Percentiles rank a stretch among this genome's conserved stretches.
These are phyloP conservation scores for Columbina picui DNA, from an alignment of 2,113 vertebrate genomes.

Conservation along the genomic window DNA sequence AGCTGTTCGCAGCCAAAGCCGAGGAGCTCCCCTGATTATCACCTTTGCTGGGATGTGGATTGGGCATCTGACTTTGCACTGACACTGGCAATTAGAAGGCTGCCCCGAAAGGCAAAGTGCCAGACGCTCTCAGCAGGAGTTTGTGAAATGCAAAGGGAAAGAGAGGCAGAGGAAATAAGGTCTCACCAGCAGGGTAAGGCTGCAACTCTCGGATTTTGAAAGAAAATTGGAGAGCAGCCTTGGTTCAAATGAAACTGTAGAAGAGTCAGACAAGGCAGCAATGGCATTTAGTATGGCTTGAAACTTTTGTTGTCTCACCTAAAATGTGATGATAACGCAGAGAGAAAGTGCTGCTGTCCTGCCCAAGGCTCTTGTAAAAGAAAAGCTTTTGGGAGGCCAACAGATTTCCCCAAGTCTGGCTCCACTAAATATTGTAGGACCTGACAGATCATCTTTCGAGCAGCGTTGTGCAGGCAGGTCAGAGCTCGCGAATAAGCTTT, in stretches of 20 bases:
- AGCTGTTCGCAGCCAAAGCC: conserved; percentile 23
- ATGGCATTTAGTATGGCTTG: background rate
- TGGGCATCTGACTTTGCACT: conserved; percentile 29
- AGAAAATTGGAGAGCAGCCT: background rate
- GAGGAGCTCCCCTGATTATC: conserved; percentile 36
- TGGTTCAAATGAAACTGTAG: background rate
- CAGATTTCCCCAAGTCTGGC: background rate
- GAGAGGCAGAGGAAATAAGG: background rate
- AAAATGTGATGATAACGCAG: background rate
- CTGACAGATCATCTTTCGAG: background rate
- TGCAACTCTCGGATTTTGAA: background rate
- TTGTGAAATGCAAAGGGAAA: conserved; percentile 46
- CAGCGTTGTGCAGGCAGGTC: background rate
- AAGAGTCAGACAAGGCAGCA: background rate
- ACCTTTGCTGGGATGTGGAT: conserved; percentile 63
- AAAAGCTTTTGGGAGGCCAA: background rate
- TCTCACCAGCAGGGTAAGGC: background rate
- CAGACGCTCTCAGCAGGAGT: conserved; percentile 46
- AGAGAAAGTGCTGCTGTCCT: background rate
- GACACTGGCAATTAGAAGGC: conserved; percentile 1
- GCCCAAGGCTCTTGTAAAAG: background rate
- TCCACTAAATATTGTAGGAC: background rate
- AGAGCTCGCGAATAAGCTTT: fast-evolving
- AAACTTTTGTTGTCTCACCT: background rate
- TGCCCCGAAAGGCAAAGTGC: conserved; percentile 40